phyloP scores from a whole-genome alignment of 2,888 invertebrate genomes.

The Ophioninae sp. region DNA sequence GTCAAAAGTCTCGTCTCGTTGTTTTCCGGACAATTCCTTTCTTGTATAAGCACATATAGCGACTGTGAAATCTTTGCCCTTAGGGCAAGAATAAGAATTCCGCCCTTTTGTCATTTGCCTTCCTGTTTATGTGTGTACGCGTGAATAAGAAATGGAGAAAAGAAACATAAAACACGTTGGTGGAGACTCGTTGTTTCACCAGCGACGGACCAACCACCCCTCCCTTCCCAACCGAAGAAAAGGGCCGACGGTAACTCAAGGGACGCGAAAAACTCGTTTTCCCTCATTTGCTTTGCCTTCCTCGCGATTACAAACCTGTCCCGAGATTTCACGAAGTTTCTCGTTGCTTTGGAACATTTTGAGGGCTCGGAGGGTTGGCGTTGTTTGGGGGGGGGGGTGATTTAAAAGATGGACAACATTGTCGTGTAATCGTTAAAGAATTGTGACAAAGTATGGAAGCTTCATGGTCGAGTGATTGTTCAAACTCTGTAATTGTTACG shows the following conservation, averaged over 20 bases:
- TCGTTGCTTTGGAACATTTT: not conserved
- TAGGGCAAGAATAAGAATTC: slow-evolving; percentile 21
- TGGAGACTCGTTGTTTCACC: no score
- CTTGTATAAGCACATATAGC: slow-evolving; percentile 21
- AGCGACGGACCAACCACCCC: not conserved
- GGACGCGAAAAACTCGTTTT: not conserved
- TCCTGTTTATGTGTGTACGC: not conserved
- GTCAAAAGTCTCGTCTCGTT: slow-evolving; percentile 50
- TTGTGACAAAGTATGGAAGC: not conserved
- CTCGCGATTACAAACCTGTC: not conserved
- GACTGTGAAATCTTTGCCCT: slow-evolving; percentile 45
- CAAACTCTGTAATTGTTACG: not conserved
- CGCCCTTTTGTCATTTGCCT: slow-evolving; percentile 3
- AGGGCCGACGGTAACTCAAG: slow-evolving; percentile 7
- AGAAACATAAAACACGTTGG: not conserved
- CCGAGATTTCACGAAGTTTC: not conserved
- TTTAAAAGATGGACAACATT: not conserved
- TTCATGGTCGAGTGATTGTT: not conserved
- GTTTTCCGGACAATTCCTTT: slow-evolving; percentile 56
- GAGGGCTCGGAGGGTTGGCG: not conserved
- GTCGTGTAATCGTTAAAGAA: not conserved
- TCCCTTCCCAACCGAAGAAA: not conserved
- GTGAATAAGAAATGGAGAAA: not conserved
- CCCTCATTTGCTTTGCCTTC: not conserved
- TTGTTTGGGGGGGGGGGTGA: not conserved